phyloP scores from a whole-genome alignment of 2,888 invertebrate species.

The Atethmia centrago region DNA sequence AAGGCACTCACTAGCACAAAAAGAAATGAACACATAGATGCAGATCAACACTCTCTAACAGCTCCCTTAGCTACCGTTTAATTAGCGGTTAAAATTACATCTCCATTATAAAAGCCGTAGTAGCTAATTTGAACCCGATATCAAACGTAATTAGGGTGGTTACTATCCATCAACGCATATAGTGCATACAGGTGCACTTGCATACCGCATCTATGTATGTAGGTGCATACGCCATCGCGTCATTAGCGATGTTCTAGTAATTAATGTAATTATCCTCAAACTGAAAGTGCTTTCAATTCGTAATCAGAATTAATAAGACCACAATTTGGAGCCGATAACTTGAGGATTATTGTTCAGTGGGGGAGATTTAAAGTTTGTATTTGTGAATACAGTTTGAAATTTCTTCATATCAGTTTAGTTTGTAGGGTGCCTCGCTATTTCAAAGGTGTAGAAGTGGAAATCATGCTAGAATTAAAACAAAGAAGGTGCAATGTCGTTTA shows the following conservation, averaged over 20 bases:
- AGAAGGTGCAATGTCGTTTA: too few species aligned
- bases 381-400: background rate
- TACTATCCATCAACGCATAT: constrained; percentile 40
- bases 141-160: constrained; percentile 48
- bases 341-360: background rate
- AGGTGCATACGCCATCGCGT: constrained; percentile 11
- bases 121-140: constrained; percentile 41
- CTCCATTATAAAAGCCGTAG: constrained; percentile 22
- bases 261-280: constrained; percentile 52
- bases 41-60: background rate
- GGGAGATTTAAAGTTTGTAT: background rate
- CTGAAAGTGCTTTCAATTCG: constrained; percentile 54
- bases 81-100: constrained; percentile 20
- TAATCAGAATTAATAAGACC: constrained; percentile 43
- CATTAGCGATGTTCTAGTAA: constrained; percentile 55
- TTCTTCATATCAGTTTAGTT: background rate
- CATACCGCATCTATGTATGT: constrained; percentile 16
- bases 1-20: too few species aligned
- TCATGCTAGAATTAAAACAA: too few species aligned
- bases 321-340: constrained; percentile 25
- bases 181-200: background rate
- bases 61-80: background rate
- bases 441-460: background rate
- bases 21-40: background rate
- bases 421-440: background rate